Evolutionary conservation across 2,888 invertebrate genomes (phyloP).

Genomic region (Drosophila longiperda): DNA sequence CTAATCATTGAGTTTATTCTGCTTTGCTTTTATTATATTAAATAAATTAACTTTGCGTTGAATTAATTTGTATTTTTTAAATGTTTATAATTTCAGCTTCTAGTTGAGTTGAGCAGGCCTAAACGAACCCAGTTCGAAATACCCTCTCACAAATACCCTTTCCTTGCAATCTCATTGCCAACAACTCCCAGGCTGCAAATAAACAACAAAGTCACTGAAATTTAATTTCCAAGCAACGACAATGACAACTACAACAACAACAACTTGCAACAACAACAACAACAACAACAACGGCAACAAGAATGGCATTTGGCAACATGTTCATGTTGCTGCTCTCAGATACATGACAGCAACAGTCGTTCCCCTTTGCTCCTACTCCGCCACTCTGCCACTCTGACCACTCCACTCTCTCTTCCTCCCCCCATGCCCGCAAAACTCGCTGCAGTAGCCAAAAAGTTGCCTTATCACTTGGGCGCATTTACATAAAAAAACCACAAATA

Average conservation of each 20-base stretch:
- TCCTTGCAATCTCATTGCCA: constrained; percentile 38
- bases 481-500: constrained; percentile 81
- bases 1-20: background rate
- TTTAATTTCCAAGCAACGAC: constrained; percentile 71
- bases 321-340: constrained; percentile 75
- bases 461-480: constrained; percentile 81
- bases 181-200: constrained; percentile 58
- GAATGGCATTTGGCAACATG: constrained; percentile 75
- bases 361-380: constrained; percentile 5
- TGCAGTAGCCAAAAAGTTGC: constrained; percentile 79
- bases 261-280: constrained; percentile 13
- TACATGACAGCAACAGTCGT: constrained; percentile 75
- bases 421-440: constrained; percentile 13
- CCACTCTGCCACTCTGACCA: background rate
- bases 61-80: background rate
- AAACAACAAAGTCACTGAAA: constrained; percentile 81
- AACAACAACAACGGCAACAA: constrained; percentile 31
- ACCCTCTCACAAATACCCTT: constrained; percentile 56
- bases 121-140: constrained; percentile 31
- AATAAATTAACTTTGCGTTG: background rate
- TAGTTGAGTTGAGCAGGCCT: constrained; percentile 22
- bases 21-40: background rate
- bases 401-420: background rate
- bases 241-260: constrained; percentile 36
- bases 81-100: background rate